Conservation (phyloP, 1,140 invertebrate species). For the Telenomus remus region DNA sequence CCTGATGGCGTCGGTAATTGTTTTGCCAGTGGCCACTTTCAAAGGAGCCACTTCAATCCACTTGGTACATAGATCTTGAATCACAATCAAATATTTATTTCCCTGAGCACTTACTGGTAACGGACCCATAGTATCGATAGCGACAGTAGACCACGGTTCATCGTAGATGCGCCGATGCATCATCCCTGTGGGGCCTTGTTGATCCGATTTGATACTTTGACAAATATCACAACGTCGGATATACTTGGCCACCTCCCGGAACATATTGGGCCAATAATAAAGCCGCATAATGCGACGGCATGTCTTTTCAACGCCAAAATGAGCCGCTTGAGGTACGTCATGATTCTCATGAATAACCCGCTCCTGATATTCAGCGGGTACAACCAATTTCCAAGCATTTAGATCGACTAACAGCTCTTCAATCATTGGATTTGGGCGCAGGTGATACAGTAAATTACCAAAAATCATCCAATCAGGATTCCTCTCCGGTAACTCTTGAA, state of each 20-base stretch:
- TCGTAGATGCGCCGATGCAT: not conserved
- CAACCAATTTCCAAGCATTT: not conserved
- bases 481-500: not conserved
- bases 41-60: too few relatives aligned
- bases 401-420: not conserved
- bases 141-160: not conserved
- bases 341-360: not conserved
- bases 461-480: not conserved
- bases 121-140: not conserved
- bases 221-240: not conserved
- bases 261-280: not conserved
- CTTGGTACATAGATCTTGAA: not conserved
- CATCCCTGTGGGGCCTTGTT: not conserved
- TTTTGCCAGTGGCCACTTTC: too few relatives aligned
- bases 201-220: not conserved
- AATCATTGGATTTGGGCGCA: not conserved
- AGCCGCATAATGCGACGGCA: not conserved
- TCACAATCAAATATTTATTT: not conserved
- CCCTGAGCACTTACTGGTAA: not conserved
- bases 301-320: not conserved
- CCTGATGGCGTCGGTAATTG: too few relatives aligned
- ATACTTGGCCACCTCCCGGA: not conserved
- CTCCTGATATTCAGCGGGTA: not conserved
- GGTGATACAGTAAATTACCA: not conserved
- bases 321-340: not conserved